phyloP scores from a whole-genome alignment of 1,140 invertebrate genomes.

The Rhysida immarginata region DNA sequence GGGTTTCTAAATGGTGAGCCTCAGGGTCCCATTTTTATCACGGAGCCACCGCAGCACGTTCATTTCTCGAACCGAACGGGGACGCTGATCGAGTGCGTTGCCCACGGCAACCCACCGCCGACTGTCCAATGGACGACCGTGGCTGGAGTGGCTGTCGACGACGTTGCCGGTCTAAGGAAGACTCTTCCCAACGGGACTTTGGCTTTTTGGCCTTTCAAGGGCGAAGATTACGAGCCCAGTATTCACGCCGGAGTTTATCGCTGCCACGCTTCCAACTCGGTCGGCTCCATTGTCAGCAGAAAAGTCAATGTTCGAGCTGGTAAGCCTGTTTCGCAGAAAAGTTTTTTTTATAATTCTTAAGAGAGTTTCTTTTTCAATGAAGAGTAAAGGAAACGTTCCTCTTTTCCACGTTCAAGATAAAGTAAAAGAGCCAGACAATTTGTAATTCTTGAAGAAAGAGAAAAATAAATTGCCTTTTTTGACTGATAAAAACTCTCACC shows the following conservation, averaged over 20 bases:
- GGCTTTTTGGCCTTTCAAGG: slow-evolving; percentile 53
- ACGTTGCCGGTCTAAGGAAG: slow-evolving; percentile 48
- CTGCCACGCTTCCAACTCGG: slow-evolving; percentile 29
- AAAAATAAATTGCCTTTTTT: too few species aligned
- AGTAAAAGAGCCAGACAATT: too few species aligned
- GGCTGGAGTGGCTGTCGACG: slow-evolving; percentile 66
- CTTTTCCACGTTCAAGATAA: too few species aligned
- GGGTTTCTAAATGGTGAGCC: too few species aligned
- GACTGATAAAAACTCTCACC: too few species aligned
- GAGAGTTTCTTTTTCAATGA: too few species aligned
- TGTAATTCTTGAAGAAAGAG: too few species aligned
- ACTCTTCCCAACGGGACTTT: slow-evolving; percentile 52
- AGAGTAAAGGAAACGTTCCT: too few species aligned
- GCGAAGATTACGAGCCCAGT: slow-evolving; percentile 24
- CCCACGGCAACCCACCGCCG: slow-evolving; percentile 72
- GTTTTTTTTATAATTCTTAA: too few species aligned
- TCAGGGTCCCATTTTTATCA: slow-evolving; percentile 70
- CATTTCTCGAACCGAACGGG: slow-evolving; percentile 89
- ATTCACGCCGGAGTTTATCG: slow-evolving; percentile 25
- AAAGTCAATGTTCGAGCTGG: slow-evolving; percentile 29
- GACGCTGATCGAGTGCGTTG: slow-evolving; percentile 78
- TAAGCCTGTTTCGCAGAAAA: too few species aligned
- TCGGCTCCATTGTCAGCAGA: slow-evolving; percentile 28
- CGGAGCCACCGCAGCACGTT: slow-evolving; percentile 74
- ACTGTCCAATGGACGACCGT: slow-evolving; percentile 80